Percentiles rank a stretch among this genome's conserved stretches.
phyloP scores from a whole-genome alignment of 2,888 invertebrate genomes.

The Stenolophus ochropezus region DNA sequence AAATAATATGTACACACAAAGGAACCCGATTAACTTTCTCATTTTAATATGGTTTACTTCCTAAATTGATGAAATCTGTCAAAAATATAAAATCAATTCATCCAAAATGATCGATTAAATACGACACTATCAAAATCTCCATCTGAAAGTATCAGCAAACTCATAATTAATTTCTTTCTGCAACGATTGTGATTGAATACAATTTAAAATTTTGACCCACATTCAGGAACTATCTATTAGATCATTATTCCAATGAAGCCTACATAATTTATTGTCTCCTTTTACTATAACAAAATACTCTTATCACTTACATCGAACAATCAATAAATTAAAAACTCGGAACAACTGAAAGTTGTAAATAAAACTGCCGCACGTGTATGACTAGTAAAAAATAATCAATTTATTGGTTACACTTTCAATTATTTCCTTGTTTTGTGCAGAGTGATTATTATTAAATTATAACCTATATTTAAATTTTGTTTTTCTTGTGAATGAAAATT shows the following conservation, averaged over 20 bases:
- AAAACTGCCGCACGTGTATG: conserved; percentile 18
- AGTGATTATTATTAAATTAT: background rate
- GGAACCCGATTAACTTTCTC: background rate
- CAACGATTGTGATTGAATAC: conserved; percentile 32
- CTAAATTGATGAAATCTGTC: background rate
- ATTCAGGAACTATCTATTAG: conserved; percentile 15
- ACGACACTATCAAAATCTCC: background rate
- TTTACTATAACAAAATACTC: conserved; percentile 31
- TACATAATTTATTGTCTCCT: conserved; percentile 35
- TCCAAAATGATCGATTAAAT: background rate
- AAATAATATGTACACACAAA: background rate
- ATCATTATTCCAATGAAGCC: conserved; percentile 27
- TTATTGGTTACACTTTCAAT: conserved; percentile 32
- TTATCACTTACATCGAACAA: conserved; percentile 34
- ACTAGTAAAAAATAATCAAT: conserved; percentile 1
- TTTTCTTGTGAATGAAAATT: background rate
- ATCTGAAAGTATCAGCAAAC: conserved; percentile 7
- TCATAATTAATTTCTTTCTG: conserved; percentile 27
- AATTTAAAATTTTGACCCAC: conserved; percentile 36
- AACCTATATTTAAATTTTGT: background rate
- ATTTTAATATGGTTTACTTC: background rate
- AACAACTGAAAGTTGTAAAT: conserved; percentile 37
- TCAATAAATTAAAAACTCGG: conserved; percentile 35
- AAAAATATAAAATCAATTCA: background rate
- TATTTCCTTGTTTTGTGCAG: background rate